Conservation (phyloP, 1,140 invertebrate genomes). For the Limonius californicus region DNA sequence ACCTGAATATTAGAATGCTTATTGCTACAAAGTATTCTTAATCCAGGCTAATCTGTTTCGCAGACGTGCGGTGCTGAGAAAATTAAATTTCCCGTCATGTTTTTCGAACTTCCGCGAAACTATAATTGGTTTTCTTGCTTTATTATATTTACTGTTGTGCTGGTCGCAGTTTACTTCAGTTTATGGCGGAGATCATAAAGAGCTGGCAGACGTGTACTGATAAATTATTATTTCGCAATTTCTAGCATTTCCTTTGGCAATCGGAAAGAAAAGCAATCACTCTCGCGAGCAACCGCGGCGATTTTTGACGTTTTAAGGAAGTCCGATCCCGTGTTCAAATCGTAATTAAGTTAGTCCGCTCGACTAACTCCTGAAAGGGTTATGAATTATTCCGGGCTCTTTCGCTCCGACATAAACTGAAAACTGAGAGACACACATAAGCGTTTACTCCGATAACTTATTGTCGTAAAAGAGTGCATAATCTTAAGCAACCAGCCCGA, state of each 20-base stretch:
- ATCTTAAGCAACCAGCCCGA: background rate
- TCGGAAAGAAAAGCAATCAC: background rate
- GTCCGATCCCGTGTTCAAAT: background rate
- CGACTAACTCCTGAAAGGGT: too few relatives aligned
- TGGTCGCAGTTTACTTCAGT: background rate
- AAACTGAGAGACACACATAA: background rate
- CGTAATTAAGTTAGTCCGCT: too few relatives aligned
- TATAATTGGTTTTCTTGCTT: slow-evolving; percentile 18
- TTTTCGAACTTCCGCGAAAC: slow-evolving; percentile 13
- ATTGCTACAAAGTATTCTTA: slow-evolving; percentile 14
- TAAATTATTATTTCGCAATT: background rate
- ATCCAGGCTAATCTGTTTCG: slow-evolving; percentile 10
- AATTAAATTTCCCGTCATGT: slow-evolving; percentile 18
- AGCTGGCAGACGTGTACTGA: background rate
- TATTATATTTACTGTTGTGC: slow-evolving; percentile 15
- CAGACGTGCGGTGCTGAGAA: background rate
- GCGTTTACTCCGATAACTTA: slow-evolving; percentile 8
- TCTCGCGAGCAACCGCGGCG: background rate
- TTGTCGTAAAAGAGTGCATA: slow-evolving; percentile 10
- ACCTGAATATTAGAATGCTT: slow-evolving; percentile 7
- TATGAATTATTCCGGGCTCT: too few relatives aligned
- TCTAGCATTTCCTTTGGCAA: too few relatives aligned
- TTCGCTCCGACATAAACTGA: too few relatives aligned
- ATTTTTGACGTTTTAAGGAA: background rate
- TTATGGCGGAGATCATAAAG: slow-evolving; percentile 1